Conservation (phyloP, 1,140 invertebrate species). For the Lanistes nyassanus region DNA sequence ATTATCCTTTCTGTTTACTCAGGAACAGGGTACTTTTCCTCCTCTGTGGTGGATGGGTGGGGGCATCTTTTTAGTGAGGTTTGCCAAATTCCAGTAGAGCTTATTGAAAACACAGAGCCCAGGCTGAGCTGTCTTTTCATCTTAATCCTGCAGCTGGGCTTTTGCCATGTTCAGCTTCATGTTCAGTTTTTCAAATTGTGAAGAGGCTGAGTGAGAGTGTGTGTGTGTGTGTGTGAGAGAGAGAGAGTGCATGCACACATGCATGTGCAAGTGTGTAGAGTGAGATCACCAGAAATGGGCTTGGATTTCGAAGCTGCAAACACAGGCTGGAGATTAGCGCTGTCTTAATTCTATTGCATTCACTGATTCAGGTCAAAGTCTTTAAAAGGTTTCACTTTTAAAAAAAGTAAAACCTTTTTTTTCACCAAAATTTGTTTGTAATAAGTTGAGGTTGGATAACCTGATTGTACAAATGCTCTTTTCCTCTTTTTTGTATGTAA, state of each 20-base stretch:
- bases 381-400: too few relatives aligned
- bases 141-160: constrained; percentile 5
- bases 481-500: too few relatives aligned
- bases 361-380: too few relatives aligned
- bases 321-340: not conserved
- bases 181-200: not conserved
- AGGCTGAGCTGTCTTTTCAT: not conserved
- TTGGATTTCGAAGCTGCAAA: not conserved
- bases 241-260: too few relatives aligned
- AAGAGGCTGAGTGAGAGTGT: not conserved
- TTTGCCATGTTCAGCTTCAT: not conserved
- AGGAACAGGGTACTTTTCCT: not conserved
- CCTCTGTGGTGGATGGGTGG: not conserved
- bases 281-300: not conserved
- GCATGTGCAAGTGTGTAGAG: not conserved
- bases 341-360: too few relatives aligned
- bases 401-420: too few relatives aligned
- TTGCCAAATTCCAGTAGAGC: constrained; percentile 17
- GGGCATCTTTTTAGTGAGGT: constrained; percentile 4
- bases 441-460: too few relatives aligned
- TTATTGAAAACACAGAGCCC: constrained; percentile 15
- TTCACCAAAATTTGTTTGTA: too few relatives aligned
- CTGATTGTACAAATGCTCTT: too few relatives aligned
- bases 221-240: not conserved
- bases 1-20: constrained; percentile 19